A percentile compares a stretch with the other conserved stretches of the same genome.
phyloP scores from a whole-genome alignment of 1,140 invertebrate species.

The Drosophila suzukii region DNA sequence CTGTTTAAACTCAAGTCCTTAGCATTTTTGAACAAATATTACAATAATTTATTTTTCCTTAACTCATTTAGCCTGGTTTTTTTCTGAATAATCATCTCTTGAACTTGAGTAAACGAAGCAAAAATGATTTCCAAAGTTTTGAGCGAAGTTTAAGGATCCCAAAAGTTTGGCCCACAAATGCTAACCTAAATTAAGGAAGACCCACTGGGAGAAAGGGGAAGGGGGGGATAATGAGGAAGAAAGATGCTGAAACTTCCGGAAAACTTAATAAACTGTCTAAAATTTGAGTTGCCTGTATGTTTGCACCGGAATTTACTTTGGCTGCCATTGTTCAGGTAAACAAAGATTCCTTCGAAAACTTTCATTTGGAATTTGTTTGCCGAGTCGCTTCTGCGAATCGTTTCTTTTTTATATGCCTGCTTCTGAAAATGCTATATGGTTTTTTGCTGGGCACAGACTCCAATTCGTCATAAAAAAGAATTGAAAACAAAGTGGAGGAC shows the following conservation, averaged over 20 bases:
- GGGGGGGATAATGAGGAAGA: neutral
- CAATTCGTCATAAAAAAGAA: slow-evolving; percentile 19
- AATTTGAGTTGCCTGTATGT: slow-evolving; percentile 36
- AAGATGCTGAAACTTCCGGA: neutral
- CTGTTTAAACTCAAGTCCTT: too few species aligned
- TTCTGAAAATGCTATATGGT: neutral
- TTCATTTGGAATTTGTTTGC: slow-evolving; percentile 22
- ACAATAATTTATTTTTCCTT: neutral
- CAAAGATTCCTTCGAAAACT: slow-evolving; percentile 20
- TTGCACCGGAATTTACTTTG: slow-evolving; percentile 27
- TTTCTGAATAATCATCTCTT: neutral
- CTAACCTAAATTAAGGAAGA: slow-evolving; percentile 22
- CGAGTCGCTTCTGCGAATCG: slow-evolving; percentile 9
- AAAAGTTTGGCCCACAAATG: slow-evolving; percentile 27
- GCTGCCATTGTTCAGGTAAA: slow-evolving; percentile 47
- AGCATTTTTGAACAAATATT: neutral
- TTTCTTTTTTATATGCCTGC: neutral
- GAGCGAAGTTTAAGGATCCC: slow-evolving; percentile 5
- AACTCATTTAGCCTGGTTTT: neutral
- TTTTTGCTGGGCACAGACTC: slow-evolving; percentile 1
- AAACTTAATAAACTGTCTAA: slow-evolving; percentile 49
- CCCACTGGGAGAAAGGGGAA: neutral
- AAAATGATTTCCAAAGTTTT: slow-evolving; percentile 40
- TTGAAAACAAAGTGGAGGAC: slow-evolving; percentile 11
- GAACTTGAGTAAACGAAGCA: slow-evolving; percentile 19